A percentile compares a stretch with the other conserved stretches of the same genome.
phyloP scores from a whole-genome alignment of 2,888 invertebrate genomes.

The Amblyteles armatorius region DNA sequence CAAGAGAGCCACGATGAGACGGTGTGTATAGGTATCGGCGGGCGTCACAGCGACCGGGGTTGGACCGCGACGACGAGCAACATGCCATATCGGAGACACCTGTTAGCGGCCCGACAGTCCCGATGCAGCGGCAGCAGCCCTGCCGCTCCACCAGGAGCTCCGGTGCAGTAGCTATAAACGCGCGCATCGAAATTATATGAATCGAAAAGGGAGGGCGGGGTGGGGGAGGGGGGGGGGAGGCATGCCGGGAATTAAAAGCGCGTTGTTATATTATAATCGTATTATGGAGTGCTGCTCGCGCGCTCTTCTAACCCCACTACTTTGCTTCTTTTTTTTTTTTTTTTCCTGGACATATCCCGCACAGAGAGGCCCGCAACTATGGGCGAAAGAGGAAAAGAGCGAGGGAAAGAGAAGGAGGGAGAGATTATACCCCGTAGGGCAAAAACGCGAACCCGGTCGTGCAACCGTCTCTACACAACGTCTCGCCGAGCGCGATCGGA shows the following conservation, averaged over 20 bases:
- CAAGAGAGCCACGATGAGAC: slow-evolving; percentile 13
- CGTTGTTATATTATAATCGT: slow-evolving; percentile 81
- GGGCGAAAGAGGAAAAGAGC: slow-evolving; percentile 57
- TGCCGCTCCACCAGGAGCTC: slow-evolving; percentile 70
- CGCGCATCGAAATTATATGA: slow-evolving; percentile 72
- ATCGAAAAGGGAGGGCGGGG: slow-evolving; percentile 67
- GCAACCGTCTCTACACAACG: slow-evolving; percentile 55
- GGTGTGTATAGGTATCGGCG: slow-evolving; percentile 37
- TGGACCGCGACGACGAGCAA: slow-evolving; percentile 74
- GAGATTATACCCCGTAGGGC: slow-evolving; percentile 34
- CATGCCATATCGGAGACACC: slow-evolving; percentile 83
- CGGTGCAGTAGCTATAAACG: slow-evolving; percentile 68
- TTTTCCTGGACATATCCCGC: slow-evolving; percentile 17
- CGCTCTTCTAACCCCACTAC: slow-evolving; percentile 20
- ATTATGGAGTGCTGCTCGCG: slow-evolving; percentile 77
- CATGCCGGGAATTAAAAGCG: slow-evolving; percentile 82
- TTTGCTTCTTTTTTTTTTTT: slow-evolving; percentile 4
- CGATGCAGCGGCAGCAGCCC: slow-evolving; percentile 74
- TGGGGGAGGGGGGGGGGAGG: slow-evolving; percentile 56
- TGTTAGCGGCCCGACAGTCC: slow-evolving; percentile 78
- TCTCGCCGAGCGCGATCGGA: slow-evolving; percentile 41
- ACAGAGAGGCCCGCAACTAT: slow-evolving; percentile 15
- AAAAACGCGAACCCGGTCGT: slow-evolving; percentile 63
- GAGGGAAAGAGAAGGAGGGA: slow-evolving; percentile 24
- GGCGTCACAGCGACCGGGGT: slow-evolving; percentile 55